phyloP scores from a whole-genome alignment of 2,113 vertebrate genomes.

The Gavia stellata region DNA sequence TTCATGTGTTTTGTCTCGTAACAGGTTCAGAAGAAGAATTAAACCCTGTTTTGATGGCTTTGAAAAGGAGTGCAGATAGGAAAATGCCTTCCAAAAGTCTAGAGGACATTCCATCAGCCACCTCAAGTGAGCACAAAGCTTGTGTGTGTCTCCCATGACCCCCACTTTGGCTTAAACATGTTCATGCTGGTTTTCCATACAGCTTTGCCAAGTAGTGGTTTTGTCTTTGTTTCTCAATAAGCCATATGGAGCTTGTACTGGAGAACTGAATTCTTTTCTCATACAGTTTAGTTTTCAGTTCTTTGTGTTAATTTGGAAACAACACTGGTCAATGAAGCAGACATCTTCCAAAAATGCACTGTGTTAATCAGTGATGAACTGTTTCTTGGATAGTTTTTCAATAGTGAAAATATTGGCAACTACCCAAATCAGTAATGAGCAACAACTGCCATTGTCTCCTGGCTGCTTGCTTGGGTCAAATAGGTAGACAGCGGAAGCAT shows the following conservation, averaged over 20 bases:
- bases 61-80: slow-evolving; percentile 77
- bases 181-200: neutral
- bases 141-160: slow-evolving; percentile 41
- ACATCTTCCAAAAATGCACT: neutral
- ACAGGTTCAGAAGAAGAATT: slow-evolving; percentile 83
- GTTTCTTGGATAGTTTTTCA: neutral
- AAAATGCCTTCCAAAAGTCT: slow-evolving; percentile 86
- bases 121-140: slow-evolving; percentile 81
- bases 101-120: slow-evolving; percentile 81
- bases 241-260: neutral
- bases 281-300: neutral
- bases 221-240: neutral
- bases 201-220: neutral
- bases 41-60: slow-evolving; percentile 71
- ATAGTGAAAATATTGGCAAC: neutral
- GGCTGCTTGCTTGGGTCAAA: neutral
- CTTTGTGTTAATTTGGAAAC: neutral
- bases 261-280: neutral
- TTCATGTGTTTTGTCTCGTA: slow-evolving; percentile 73
- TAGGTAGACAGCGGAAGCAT: neutral
- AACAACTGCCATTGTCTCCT: neutral
- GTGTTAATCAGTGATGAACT: neutral
- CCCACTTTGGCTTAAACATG: neutral
- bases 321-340: neutral
- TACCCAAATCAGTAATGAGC: neutral